Percentiles rank a stretch among this genome's conserved stretches.
Evolutionary conservation across 1,140 invertebrate species (phyloP).

Genomic region (Diabrotica virgifera): DNA sequence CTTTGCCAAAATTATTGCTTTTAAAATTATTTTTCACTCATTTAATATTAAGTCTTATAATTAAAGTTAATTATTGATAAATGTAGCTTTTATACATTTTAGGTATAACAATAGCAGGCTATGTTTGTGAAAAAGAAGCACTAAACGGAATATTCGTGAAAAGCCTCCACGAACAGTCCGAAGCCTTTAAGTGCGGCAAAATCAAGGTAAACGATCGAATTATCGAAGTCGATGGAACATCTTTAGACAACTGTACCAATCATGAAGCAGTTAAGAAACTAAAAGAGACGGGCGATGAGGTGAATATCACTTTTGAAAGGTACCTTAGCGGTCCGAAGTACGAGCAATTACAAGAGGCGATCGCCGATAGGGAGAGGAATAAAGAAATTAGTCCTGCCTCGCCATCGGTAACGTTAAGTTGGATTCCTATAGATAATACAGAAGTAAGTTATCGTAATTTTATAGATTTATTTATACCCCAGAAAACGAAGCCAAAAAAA

Average conservation of each 20-base stretch:
- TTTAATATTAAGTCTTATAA: too few relatives aligned
- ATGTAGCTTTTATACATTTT: not conserved
- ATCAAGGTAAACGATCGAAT: conserved; percentile 93
- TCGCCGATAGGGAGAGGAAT: conserved; percentile 62
- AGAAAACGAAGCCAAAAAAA: not conserved
- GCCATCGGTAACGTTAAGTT: conserved; percentile 70
- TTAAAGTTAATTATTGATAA: not conserved
- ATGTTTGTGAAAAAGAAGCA: conserved; percentile 77
- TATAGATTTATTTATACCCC: too few relatives aligned
- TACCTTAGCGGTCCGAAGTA: conserved; percentile 85
- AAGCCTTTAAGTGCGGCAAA: conserved; percentile 81
- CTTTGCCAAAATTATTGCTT: too few relatives aligned
- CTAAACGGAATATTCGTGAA: conserved; percentile 95
- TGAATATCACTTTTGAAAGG: conserved; percentile 76
- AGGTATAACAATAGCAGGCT: conserved; percentile 58
- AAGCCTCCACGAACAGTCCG: conserved; percentile 88
- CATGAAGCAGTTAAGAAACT: conserved; percentile 85
- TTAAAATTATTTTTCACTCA: too few relatives aligned
- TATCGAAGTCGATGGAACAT: conserved; percentile 78
- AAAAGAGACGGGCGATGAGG: conserved; percentile 77
- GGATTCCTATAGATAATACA: conserved; percentile 59
- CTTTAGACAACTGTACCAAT: conserved; percentile 80
- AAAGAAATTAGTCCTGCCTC: conserved; percentile 63
- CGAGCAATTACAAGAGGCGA: conserved; percentile 83
- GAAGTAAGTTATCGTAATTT: conserved; percentile 32